Conservation (phyloP, 1,140 invertebrate species). For the Drosophila pseudoananassae region DNA sequence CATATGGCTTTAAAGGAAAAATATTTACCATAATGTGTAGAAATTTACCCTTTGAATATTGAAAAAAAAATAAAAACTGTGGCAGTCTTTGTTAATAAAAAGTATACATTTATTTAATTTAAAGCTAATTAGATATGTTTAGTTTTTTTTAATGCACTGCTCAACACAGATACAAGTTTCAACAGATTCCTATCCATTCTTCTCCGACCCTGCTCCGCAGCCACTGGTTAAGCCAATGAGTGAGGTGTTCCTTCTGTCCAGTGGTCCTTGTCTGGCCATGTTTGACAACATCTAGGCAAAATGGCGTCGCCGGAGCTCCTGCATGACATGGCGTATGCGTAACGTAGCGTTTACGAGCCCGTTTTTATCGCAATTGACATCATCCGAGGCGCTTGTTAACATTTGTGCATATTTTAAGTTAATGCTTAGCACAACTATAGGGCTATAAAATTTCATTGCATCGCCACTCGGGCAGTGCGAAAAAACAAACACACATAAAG, state of each 20-base stretch:
- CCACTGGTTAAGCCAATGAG: conserved; percentile 36
- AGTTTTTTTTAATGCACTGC: neutral
- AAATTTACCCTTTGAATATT: no score
- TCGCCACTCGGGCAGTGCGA: conserved; percentile 5
- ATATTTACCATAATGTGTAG: no score
- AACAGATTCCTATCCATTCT: neutral
- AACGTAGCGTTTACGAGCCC: conserved; percentile 64
- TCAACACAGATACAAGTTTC: conserved; percentile 17
- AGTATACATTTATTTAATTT: no score
- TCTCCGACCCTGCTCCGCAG: neutral
- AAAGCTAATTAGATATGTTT: neutral
- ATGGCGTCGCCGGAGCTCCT: conserved; percentile 37
- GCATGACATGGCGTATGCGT: conserved; percentile 61
- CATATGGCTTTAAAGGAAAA: neutral
- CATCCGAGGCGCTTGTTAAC: conserved; percentile 48
- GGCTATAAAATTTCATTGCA: conserved; percentile 54
- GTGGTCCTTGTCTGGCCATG: conserved; percentile 39
- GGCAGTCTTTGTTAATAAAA: no score
- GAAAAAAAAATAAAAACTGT: no score
- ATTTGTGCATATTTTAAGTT: conserved; percentile 56
- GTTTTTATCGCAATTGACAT: conserved; percentile 60
- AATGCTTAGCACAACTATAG: conserved; percentile 42
- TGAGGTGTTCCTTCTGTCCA: conserved; percentile 55
- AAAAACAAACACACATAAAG: conserved; percentile 18
- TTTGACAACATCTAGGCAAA: conserved; percentile 50